phyloP scores from a whole-genome alignment of 2,888 invertebrate species.

The Macrosoma leucophasiata region DNA sequence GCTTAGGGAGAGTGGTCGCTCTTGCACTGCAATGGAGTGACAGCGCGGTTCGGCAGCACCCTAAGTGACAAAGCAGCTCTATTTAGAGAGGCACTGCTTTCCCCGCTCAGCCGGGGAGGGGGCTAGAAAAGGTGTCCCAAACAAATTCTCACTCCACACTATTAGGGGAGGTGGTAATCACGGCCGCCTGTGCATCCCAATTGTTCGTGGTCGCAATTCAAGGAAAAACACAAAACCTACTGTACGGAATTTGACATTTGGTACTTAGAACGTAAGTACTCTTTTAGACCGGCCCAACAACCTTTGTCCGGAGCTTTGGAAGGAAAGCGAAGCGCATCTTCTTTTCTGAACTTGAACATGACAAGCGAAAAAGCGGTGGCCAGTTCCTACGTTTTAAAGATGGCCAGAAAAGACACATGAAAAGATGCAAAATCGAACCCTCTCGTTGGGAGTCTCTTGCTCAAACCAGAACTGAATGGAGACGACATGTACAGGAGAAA shows the following conservation, averaged over 20 bases:
- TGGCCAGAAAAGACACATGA: too few relatives aligned
- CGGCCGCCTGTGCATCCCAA: conserved; percentile 18
- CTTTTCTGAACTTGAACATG: too few relatives aligned
- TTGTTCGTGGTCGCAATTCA: conserved; percentile 7
- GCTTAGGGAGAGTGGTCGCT: too few relatives aligned
- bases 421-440: too few relatives aligned
- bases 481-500: too few relatives aligned
- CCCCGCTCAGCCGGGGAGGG: conserved; percentile 24
- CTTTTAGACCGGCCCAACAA: conserved; percentile 22
- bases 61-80: conserved; percentile 24
- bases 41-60: conserved; percentile 24
- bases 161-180: conserved; percentile 13
- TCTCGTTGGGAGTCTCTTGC: too few relatives aligned
- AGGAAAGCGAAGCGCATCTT: too few relatives aligned
- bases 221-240: conserved; percentile 1
- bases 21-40: conserved; percentile 15
- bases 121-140: conserved; percentile 29
- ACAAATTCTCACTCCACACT: conserved; percentile 18
- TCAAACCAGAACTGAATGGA: too few relatives aligned
- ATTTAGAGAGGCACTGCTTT: conserved; percentile 28
- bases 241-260: conserved; percentile 11
- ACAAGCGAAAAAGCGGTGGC: too few relatives aligned
- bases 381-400: too few relatives aligned
- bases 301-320: conserved; percentile 23
- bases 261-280: conserved; percentile 25